Evolutionary conservation across 1,140 invertebrate species (phyloP).

Genomic region (Vanessa tameamea): DNA sequence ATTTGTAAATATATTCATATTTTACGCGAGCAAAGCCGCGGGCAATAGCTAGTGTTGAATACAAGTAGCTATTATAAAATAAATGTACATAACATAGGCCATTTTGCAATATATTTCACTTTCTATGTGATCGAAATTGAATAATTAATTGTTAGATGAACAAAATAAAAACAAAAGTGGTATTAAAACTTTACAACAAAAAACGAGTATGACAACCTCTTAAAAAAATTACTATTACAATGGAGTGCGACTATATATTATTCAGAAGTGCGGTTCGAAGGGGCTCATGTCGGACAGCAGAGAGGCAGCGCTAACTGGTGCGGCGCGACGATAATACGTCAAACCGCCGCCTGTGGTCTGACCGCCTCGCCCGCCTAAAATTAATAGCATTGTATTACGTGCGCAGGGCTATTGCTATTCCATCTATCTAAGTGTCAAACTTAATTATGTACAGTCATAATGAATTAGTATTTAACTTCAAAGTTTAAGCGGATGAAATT

Average conservation of each 20-base stretch:
- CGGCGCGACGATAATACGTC: slow-evolving; percentile 64
- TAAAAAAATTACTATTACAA: slow-evolving; percentile 31
- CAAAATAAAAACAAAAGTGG: too few relatives aligned
- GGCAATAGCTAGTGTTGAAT: too few relatives aligned
- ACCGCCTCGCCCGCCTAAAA: slow-evolving; percentile 51
- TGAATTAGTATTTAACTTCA: slow-evolving; percentile 1
- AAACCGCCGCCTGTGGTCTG: slow-evolving; percentile 64
- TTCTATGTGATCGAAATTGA: too few relatives aligned
- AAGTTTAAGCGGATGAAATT: background rate
- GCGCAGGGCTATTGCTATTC: slow-evolving; percentile 6
- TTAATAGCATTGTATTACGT: slow-evolving; percentile 58
- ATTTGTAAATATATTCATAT: too few relatives aligned
- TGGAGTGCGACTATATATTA: slow-evolving; percentile 41
- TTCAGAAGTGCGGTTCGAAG: slow-evolving; percentile 31
- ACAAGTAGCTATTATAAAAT: too few relatives aligned
- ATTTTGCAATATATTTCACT: too few relatives aligned
- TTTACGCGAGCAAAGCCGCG: too few relatives aligned
- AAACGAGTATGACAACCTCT: background rate
- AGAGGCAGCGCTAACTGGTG: slow-evolving; percentile 56
- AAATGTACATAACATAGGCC: too few relatives aligned
- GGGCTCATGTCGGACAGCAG: slow-evolving; percentile 33
- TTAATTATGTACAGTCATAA: slow-evolving; percentile 9
- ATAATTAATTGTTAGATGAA: too few relatives aligned
- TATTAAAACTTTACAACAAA: background rate
- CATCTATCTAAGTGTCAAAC: slow-evolving; percentile 8